phyloP scores from a whole-genome alignment of 2,113 vertebrate genomes.

The Seriola rivoliana region DNA sequence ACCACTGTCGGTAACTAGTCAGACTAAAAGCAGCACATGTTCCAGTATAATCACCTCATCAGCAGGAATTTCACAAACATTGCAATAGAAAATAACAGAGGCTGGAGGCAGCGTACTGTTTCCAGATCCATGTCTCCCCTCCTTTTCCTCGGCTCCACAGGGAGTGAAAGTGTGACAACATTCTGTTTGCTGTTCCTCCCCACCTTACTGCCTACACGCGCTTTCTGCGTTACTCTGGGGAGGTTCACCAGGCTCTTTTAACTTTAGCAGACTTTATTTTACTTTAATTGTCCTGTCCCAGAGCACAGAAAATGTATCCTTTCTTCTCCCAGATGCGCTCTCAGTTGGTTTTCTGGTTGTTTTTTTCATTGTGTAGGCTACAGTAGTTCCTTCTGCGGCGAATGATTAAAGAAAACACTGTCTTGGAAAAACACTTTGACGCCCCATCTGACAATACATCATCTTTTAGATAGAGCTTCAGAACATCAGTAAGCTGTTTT shows the following conservation, averaged over 20 bases:
- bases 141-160: conserved; percentile 68
- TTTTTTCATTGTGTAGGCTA: conserved; percentile 38
- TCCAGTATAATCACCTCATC: conserved; percentile 77
- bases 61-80: conserved; percentile 73
- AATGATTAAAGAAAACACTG: conserved; percentile 63
- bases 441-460: conserved; percentile 33
- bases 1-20: conserved; percentile 39
- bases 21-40: conserved; percentile 54
- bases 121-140: conserved; percentile 66
- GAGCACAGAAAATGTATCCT: conserved; percentile 57
- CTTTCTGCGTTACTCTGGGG: conserved; percentile 72
- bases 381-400: conserved; percentile 45
- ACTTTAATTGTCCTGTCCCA: conserved; percentile 80
- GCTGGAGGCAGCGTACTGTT: conserved; percentile 70
- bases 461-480: conserved; percentile 32
- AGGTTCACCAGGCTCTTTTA: conserved; percentile 69
- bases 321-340: conserved; percentile 63
- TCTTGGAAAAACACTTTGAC: conserved; percentile 44
- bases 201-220: conserved; percentile 70
- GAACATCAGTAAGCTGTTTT: conserved; percentile 27
- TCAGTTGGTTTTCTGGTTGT: conserved; percentile 70
- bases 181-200: conserved; percentile 75
- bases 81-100: conserved; percentile 59
- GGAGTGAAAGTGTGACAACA: conserved; percentile 76
- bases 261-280: conserved; percentile 79